Evolutionary conservation across 2,113 vertebrate species (phyloP).

Genomic region (Spea bombifrons): DNA sequence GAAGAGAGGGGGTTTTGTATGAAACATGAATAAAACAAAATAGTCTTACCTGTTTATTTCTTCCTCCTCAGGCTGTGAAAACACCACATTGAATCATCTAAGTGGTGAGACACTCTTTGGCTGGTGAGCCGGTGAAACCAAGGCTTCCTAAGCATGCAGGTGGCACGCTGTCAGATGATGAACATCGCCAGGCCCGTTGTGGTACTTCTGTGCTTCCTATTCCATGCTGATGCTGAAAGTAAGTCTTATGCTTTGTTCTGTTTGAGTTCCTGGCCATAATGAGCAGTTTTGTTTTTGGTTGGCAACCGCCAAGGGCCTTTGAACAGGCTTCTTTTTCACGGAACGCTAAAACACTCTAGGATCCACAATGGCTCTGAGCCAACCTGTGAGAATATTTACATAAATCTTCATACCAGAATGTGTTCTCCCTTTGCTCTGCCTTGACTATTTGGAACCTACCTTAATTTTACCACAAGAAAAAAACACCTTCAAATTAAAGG

Average conservation of each 20-base stretch:
- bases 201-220: slow-evolving; percentile 80
- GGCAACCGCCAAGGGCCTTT: slow-evolving; percentile 47
- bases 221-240: slow-evolving; percentile 85
- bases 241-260: slow-evolving; percentile 62
- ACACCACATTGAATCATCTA: slow-evolving; percentile 80
- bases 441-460: too few relatives aligned
- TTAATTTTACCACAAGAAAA: too few relatives aligned
- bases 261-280: slow-evolving; percentile 38
- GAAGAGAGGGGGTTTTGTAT: neutral
- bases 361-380: slow-evolving; percentile 51
- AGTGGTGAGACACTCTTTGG: slow-evolving; percentile 73
- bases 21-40: neutral
- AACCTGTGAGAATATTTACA: slow-evolving; percentile 55
- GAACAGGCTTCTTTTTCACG: slow-evolving; percentile 56
- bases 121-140: slow-evolving; percentile 78
- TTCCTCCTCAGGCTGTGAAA: slow-evolving; percentile 82
- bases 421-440: too few relatives aligned
- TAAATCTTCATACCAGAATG: slow-evolving; percentile 38
- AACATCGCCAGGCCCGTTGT: slow-evolving; percentile 74
- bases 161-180: slow-evolving; percentile 86
- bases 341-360: slow-evolving; percentile 52
- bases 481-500: too few relatives aligned
- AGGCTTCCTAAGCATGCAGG: slow-evolving; percentile 81
- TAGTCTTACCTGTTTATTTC: slow-evolving; percentile 52
- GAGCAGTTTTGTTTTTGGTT: slow-evolving; percentile 58